Evolutionary conservation across 30 jellyfish, hydroid and myxozoan genomes (phyloP), one percentile per base, ranked within the genome.

Genomic region (Hydractinia symbiolongicarpus): DNA sequence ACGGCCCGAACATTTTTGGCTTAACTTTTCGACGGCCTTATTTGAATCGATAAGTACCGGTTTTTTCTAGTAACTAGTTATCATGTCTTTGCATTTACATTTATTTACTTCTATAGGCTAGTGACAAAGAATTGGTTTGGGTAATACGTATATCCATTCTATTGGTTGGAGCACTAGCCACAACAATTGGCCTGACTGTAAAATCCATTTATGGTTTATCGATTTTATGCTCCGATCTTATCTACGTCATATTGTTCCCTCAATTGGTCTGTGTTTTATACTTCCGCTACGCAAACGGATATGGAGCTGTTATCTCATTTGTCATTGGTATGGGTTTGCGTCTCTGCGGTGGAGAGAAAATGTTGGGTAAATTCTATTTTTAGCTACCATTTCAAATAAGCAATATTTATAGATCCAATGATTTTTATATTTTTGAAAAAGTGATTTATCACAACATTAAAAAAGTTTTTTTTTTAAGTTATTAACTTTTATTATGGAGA

Each of bases 91-190:
- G 3, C 1, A 58, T 16, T 0, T 58, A 1, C 19, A 16, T 11
- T 58, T 20, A 2, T 16, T 77, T 56, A 54, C 5, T 20, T 50
- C 58, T 81, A 14, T 53, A 94, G 99, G 99, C 99, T 8, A 61
- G 83, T 16, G 97, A 88, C 16, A 80, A 83, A 7, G 99, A 94
- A 75, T 83, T 94, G 70, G 96, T 89, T 9, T 88, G 97, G 97
- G 97, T 94, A 57, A 88, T 94, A 11, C 94, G 99, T 6, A 81
- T 83, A 50, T 52, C 91, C 15, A 89, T 94, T 75, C 44, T 88
- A 14, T 89, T 94, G 40, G 94, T 86, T 40, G 99, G 99, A 15
- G 95, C 94, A 53, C 19, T 88, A n/a, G 97, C 99, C 55, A 87
- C 97, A 13, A 67, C 80, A 5, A 94, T 94, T 74, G 97, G 96